Base-by-base conservation (phyloP, 2,888 invertebrate genomes). In the Orthonychiurus folsomi region DNA sequence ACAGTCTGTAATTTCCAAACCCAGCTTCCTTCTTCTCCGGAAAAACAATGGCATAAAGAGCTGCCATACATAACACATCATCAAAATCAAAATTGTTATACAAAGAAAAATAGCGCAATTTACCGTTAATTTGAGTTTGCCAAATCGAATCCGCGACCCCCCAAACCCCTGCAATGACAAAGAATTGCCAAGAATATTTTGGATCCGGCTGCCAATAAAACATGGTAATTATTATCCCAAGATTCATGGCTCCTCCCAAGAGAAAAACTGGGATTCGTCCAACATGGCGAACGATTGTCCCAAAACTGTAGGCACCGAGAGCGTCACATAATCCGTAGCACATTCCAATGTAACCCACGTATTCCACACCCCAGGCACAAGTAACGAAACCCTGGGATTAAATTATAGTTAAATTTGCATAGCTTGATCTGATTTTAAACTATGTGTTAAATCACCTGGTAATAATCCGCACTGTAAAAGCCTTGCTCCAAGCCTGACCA, bases 401-500 rank as follows among this genome's bases (percentile, higher is more conserved):
- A 37, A 37, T 9, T 9, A 9, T 37, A 5, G 15, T 37, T 15
- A 37, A 15, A 37, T 37, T 15, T 9, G 37, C 37, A 5, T 9
- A n/a, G n/a, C n/a, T n/a, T n/a, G n/a, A n/a, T n/a, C n/a, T n/a
- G n/a, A n/a, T n/a, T n/a, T n/a, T n/a, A n/a, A n/a, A n/a, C n/a
- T n/a, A n/a, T n/a, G n/a, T n/a, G n/a, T n/a, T n/a, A n/a, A n/a
- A n/a, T n/a, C 15, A 37, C 37, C 37, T 37, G 37, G 15, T 37
- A 37, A 23, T 21, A 21, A 23, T 64, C 64, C 20, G 64, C 64
- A 50, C 55, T 52, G 24, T 60, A 37, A 55, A 64, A 64, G 23
- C 94, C 96, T 77, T 96, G 95, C 76, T 96, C 95, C 85, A 97
- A 88, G 62, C 96, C 96, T 74, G 94, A 93, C 86, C 93, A 97